Base-by-base conservation (phyloP, 2,888 invertebrate species). In the Nasonovia ribisnigri region DNA sequence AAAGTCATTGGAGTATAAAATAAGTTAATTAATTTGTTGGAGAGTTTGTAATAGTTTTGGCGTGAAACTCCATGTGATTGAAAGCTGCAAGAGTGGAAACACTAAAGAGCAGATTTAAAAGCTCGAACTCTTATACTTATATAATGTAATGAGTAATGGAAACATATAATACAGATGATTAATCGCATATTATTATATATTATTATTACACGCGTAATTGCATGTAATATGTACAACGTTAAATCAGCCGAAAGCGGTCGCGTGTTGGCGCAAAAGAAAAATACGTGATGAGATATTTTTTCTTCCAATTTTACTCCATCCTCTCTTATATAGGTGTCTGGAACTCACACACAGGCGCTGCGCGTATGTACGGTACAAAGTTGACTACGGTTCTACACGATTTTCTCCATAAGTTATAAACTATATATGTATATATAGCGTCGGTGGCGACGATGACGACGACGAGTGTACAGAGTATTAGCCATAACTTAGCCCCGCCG, bases 391-490 rank as follows among this genome's bases (percentile, higher is more conserved):
- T 77, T 36, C 77, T 77, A 29, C 46, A 46, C 29, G n/a, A 43
- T 86, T 86, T 46, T 86, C 46, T 29, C 16, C 86, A 8, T 86
- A 46, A 5, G 51, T 51, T 36, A 88, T 51, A 51, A 51, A n/a
- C 36, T 88, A 36, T 51, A 51, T 88, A 51, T 46, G n/a, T 88
- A 88, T 48, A n/a, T 57, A 60, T 36, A 77, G 77, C 77, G 20
- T 77, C 20, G 36, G 77, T 77, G 77, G 77, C 77, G 67, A 42
- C 89, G 42, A 57, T 42, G 57, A 57, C 88, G 88, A 57, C 88
- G 88, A 54, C 67, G 86, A 43, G 36, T 88, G 88, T 88, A 54
- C 54, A 88, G 88, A 88, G 51, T 88, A 51, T 88, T 88, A 88
- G 51, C 88, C 88, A 88, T 88, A 88, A 88, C 36, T 88, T 54